Conservation (phyloP, 2,888 invertebrate species). For the Crepidodera aurea region DNA sequence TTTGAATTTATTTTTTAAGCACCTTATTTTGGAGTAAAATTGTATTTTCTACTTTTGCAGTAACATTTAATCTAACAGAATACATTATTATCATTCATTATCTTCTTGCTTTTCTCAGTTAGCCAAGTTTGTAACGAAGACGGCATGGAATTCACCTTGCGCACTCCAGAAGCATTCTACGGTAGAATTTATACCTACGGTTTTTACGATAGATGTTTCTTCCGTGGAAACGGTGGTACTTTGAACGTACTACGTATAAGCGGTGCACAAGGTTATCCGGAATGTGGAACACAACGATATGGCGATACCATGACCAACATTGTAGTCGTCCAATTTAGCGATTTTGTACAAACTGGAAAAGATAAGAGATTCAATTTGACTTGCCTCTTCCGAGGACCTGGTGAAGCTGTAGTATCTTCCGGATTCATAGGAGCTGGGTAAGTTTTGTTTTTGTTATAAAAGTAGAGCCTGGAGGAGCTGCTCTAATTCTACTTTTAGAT, state of each 20-base stretch:
- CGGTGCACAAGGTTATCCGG: constrained; percentile 91
- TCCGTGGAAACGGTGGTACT: constrained; percentile 88
- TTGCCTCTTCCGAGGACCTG: constrained; percentile 90
- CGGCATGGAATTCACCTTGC: constrained; percentile 91
- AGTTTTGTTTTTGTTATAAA: constrained; percentile 15
- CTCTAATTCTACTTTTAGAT: constrained; percentile 68
- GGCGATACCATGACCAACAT: constrained; percentile 94
- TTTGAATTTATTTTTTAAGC: too few relatives aligned
- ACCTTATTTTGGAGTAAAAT: too few relatives aligned
- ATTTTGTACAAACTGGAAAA: constrained; percentile 88
- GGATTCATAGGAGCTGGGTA: constrained; percentile 90
- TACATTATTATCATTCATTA: neutral
- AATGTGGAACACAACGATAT: constrained; percentile 87
- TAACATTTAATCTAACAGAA: neutral
- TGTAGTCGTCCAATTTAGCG: constrained; percentile 92
- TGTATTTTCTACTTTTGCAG: neutral
- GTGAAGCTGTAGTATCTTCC: constrained; percentile 92
- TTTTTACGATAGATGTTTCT: constrained; percentile 90
- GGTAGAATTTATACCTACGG: constrained; percentile 92
- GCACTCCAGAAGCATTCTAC: constrained; percentile 87
- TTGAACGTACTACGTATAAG: constrained; percentile 84
- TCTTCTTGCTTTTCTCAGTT: constrained; percentile 64
- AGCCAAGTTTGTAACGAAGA: constrained; percentile 92
- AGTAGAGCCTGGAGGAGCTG: too few relatives aligned
- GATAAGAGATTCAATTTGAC: constrained; percentile 93